Evolutionary conservation across 2,888 invertebrate genomes (phyloP), one percentile per base, ranked within the genome.

Genomic region (Trypoxylon attenuatum): DNA sequence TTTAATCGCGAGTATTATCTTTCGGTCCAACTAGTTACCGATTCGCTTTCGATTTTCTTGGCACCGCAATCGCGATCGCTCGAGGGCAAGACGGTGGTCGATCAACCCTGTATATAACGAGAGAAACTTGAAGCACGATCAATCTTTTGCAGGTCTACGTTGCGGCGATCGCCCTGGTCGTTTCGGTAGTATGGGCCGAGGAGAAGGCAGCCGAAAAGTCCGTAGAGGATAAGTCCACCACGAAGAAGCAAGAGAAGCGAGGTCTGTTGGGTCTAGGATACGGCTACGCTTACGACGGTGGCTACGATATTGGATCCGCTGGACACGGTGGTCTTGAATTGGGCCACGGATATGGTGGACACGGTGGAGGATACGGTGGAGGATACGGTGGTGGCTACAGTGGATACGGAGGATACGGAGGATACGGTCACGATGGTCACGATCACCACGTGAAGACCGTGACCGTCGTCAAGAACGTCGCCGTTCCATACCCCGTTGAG

Each of bases 221-320:
- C 13, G 13, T 33, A n/a, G 73, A 55, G 16, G 57, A 63, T 0
- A 60, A 63, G n/a, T 15, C 76, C 23, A 61, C 45, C 3, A 89
- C 91, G 52, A 85, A 94, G 90, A 94, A 94, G 87, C 90, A 94
- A 86, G 93, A 94, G 88, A 94, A 95, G 88, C 93, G 94, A 77
- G 94, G 94, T 75, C 90, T 94, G 78, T 89, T 94, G 62, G 91
- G 93, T 84, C 89, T 94, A 83, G 94, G 94, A 77, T 94, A 94
- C 80, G 94, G 94, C 54, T 94, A 94, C 86, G 94, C 93, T 54
- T 94, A 94, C 85, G 94, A 94, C 63, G 91, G 92, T 80, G 94
- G 94, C 73, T 90, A 93, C 71, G 93, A 94, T 83, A 87, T 93
- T 70, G 94, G 94, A 49, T 92, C 92, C 84, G 82, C 78, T 45